Conservation (phyloP, 2,113 vertebrate species). For the Scolopax mira region DNA sequence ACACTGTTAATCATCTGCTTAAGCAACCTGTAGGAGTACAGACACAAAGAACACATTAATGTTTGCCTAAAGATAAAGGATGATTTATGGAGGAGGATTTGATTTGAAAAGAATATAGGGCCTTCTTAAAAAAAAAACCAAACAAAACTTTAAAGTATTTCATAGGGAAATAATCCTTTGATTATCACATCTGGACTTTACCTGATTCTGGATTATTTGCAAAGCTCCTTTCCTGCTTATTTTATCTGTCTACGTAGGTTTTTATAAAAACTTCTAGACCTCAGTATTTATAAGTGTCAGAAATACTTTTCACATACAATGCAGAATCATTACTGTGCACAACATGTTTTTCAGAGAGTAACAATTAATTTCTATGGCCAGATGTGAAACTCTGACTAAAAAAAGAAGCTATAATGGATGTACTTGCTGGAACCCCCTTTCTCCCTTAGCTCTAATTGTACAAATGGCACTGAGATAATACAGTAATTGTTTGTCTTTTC, state of each 20-base stretch:
- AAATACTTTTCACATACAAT: background rate
- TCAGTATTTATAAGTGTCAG: background rate
- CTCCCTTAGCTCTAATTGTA: slow-evolving; percentile 10
- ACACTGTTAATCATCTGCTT: background rate
- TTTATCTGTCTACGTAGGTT: background rate
- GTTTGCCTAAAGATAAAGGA: background rate
- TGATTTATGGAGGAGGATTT: background rate
- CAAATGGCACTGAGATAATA: slow-evolving; percentile 19
- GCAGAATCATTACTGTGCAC: background rate
- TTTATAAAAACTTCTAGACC: background rate
- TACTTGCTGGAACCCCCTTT: background rate
- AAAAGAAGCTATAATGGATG: background rate
- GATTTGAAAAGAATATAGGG: background rate
- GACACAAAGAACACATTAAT: background rate
- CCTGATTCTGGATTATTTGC: background rate
- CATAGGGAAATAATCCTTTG: background rate
- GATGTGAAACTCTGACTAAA: background rate
- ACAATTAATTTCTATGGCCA: background rate
- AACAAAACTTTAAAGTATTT: background rate
- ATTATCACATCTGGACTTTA: background rate
- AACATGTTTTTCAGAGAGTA: background rate
- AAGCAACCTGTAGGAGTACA: background rate
- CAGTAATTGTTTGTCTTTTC: slow-evolving; percentile 19
- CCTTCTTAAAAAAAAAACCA: background rate
- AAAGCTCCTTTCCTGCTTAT: background rate